Base-by-base conservation (phyloP, 2,797 vertebrate genomes). In the Trematomus bernacchii region DNA sequence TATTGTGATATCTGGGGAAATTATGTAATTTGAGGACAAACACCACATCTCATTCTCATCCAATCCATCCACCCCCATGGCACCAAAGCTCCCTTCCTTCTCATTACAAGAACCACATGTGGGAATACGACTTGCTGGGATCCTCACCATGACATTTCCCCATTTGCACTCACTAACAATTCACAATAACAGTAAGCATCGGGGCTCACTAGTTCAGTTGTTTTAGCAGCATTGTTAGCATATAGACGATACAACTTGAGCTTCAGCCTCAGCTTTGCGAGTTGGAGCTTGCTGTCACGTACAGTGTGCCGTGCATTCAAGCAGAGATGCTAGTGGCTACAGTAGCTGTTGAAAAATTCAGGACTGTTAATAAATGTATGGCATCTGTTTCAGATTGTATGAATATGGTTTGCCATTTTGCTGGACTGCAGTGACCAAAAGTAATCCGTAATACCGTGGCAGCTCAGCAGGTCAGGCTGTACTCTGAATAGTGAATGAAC, bases 331-430 rank as follows among this genome's bases (percentile, higher is more conserved):
- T 66, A 48, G 14, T 60, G 47, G 58, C 72, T n/a, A 46, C 43
- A 7, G 63, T 6, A 37, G 6, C 57, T n/a, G 55, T 30, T 52
- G 69, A 42, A 40, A 37, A 51, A 19, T 54, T 64, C 64, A 14
- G 16, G 37, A 12, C 52, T 68, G 65, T 46, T 53, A 65, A 76
- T 72, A 55, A 58, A 53, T 47, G 61, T 59, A n/a, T 10, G 19
- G 48, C 57, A 37, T 63, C 57, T 71, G 50, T 54, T 50, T 0
- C 4, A 2, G 44, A 12, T 73, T 69, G 43, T 18, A 18, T 59
- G 42, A 54, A 44, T 10, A 52, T 9, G 13, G 19, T 64, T 52
- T 40, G 60, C 19, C 42, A 18, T 64, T 58, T 58, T 0, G 18
- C 27, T 58, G 52, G 19, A 30, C 3, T 42, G 33, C 51, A 9